A percentile compares a stretch with the other conserved stretches of the same genome.
Evolutionary conservation across 2,888 invertebrate species (phyloP).

Genomic region (Eubasilissa splendida): DNA sequence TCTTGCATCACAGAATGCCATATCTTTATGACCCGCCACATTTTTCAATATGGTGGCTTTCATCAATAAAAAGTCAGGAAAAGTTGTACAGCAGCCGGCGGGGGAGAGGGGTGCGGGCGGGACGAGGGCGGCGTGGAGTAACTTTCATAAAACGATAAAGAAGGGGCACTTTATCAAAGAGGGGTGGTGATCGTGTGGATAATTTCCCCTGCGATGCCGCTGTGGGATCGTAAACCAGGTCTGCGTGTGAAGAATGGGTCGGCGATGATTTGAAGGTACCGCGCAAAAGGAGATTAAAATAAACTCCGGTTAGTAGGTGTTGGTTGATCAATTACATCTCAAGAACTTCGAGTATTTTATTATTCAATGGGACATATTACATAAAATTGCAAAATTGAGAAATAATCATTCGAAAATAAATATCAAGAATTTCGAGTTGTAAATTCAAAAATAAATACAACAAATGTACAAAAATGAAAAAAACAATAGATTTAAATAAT

Average conservation of each 20-base stretch:
- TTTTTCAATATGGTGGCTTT: slow-evolving; percentile 14
- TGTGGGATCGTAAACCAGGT: slow-evolving; percentile 17
- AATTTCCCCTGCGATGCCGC: slow-evolving; percentile 53
- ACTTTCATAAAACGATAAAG: slow-evolving; percentile 52
- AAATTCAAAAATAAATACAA: too few species aligned
- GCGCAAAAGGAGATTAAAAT: neutral
- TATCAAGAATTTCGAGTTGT: too few species aligned
- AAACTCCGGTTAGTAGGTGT: too few species aligned
- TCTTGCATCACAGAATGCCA: too few species aligned
- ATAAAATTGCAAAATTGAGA: too few species aligned
- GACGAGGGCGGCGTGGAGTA: neutral
- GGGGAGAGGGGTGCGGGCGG: slow-evolving; percentile 17
- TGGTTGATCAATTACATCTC: too few species aligned
- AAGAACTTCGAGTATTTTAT: too few species aligned
- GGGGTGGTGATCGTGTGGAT: slow-evolving; percentile 51
- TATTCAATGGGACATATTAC: too few species aligned
- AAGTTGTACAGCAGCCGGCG: slow-evolving; percentile 19
- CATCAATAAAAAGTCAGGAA: slow-evolving; percentile 12
- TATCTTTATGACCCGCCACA: slow-evolving; percentile 6
- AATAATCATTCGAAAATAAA: too few species aligned
- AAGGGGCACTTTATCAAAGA: slow-evolving; percentile 49
- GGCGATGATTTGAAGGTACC: neutral
- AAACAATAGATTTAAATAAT: too few species aligned
- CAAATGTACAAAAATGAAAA: too few species aligned
- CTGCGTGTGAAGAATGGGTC: neutral